phyloP scores from a whole-genome alignment of 2,888 invertebrate species.

The Oligia latruncula region DNA sequence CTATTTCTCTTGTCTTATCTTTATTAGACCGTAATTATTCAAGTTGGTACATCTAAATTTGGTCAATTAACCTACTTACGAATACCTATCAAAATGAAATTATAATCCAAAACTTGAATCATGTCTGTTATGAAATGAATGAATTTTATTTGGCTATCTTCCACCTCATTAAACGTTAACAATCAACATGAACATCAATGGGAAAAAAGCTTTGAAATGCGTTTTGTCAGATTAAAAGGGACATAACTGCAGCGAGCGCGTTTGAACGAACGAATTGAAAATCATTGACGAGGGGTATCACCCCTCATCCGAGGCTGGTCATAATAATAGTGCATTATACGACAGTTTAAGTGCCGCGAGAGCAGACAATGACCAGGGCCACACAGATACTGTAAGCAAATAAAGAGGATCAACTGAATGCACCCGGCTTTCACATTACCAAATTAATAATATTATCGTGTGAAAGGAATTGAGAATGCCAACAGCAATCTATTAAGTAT shows the following conservation, averaged over 20 bases:
- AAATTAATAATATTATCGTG: constrained; percentile 54
- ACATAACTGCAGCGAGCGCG: constrained; percentile 65
- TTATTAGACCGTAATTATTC: neutral
- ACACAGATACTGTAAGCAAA: constrained; percentile 69
- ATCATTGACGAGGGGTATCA: constrained; percentile 76
- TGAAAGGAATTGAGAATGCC: constrained; percentile 45
- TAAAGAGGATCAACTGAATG: constrained; percentile 66
- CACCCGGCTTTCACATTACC: constrained; percentile 55
- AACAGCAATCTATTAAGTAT: constrained; percentile 17
- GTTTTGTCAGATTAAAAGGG: constrained; percentile 68
- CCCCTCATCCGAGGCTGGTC: constrained; percentile 73
- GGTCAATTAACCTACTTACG: neutral
- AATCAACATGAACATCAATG: constrained; percentile 31
- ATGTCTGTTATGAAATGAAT: constrained; percentile 11
- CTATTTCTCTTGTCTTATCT: neutral
- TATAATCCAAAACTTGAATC: neutral
- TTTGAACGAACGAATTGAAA: constrained; percentile 69
- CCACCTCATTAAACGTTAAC: constrained; percentile 39
- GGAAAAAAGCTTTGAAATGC: constrained; percentile 25
- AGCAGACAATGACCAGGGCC: constrained; percentile 72
- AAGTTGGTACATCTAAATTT: neutral
- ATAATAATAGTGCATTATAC: constrained; percentile 79
- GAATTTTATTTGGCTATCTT: constrained; percentile 6
- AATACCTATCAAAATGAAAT: neutral
- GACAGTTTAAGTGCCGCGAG: constrained; percentile 76